Evolutionary conservation across 2,797 vertebrate genomes (phyloP), one percentile per base, ranked within the genome.

Genomic region (Danio albolineatus): DNA sequence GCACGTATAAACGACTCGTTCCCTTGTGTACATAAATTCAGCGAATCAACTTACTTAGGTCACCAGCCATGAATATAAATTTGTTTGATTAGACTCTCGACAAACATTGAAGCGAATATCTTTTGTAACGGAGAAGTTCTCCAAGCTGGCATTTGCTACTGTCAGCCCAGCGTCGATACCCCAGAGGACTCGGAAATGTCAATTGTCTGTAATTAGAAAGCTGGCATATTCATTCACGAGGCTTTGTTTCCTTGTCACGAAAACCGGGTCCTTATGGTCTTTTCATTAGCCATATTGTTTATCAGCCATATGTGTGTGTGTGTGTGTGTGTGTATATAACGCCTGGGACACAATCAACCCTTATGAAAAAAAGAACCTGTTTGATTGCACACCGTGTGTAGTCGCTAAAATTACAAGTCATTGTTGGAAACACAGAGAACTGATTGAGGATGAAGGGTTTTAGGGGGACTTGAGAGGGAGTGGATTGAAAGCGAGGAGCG

Each of bases 131-230:
- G 54, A 67, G 83, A 85, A 83, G 53, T 85, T 80, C 73, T 88
- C 73, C 48, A 44, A 13, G 16, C 59, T 84, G 80, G 77, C 84
- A 86, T 88, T 88, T 89, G 67, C 77, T 85, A 76, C 84, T 56
- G 70, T 76, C 79, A 82, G 48, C 76, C 61, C 49, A 69, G 64
- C 80, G 83, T 57, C 2, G 16, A 85, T 53, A 79, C 69, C 81
- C 65, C 3, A 12, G 78, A 85, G 88, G 83, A 71, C 79, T 80
- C 43, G 6, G 78, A 92, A 90, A 91, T 90, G 86, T 88, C 86
- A 89, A 83, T 76, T 79, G 78, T 83, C 84, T 83, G 82, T 85
- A 82, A 86, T 89, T 85, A 88, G 64, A 86, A 85, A 21, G 19
- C 73, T 84, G 80, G 62, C 81, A 76, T 78, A 78, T 78, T 84